Evolutionary conservation across 2,797 vertebrate species (phyloP), one percentile per base, ranked within the genome.

Genomic region (Hemibagrus guttatus): DNA sequence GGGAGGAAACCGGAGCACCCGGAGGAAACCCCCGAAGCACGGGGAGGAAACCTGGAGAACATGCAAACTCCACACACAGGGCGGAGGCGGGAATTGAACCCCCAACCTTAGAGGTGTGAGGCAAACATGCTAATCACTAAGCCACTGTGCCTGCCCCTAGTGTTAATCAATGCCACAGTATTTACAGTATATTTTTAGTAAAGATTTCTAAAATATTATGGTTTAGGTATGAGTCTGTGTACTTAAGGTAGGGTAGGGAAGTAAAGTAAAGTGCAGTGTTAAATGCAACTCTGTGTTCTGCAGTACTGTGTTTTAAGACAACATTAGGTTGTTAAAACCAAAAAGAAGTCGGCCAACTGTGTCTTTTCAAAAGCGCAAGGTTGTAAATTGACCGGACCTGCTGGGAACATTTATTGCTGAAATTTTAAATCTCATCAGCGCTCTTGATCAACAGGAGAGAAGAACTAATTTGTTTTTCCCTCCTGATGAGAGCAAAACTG

Each of bases 381-480:
- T 68, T 11, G 21, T 81, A 81, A 16, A 81, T 63, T 14, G 23
- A 2, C 21, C 61, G 58, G 42, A 81, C 78, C 46, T 52, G 63
- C 42, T 83, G n/a, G 63, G 46, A 54, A 35, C 28, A 54, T 17
- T 82, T 82, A 52, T n/a, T 66, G 80, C 42, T 26, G 46, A 28
- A 31, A 46, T 28, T 66, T 81, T 28, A 23, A 9, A 83, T 54
- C 49, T 54, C 14, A 56, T 83, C 63, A 26, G 9, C 31, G 28
- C 28, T 68, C 46, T 68, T 5, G 13, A 54, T 83, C 42, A 58
- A 79, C 61, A 80, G 61, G 39, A 84, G 35, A 75, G 39, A 64
- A 54, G 71, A 83, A 39, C 31, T 69, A 16, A 68, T 66, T 52
- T 31, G 63, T 42, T 46, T 82, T 58, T 59, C 35, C 83, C 39